Conservation (phyloP, 1,140 invertebrate genomes). For the Adoxophyes honmai region DNA sequence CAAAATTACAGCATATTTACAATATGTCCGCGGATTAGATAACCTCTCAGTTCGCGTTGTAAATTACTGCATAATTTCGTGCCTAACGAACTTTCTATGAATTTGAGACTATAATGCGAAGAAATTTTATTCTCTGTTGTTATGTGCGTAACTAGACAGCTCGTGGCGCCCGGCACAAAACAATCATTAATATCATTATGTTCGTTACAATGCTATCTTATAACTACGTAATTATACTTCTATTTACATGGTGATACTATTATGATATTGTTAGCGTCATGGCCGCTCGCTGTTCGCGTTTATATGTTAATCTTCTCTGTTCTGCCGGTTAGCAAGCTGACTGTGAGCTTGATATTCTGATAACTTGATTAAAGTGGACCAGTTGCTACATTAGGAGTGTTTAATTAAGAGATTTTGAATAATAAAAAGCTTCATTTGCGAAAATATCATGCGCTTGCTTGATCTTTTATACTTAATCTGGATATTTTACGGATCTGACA, state of each 20-base stretch:
- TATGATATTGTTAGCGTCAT: not conserved
- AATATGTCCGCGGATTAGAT: not conserved
- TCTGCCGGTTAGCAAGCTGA: not conserved
- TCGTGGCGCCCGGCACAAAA: not conserved
- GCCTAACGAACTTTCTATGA: not conserved
- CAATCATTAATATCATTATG: not conserved
- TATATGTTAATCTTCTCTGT: not conserved
- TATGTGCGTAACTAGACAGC: not conserved
- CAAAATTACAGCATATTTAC: not conserved
- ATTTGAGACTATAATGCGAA: not conserved
- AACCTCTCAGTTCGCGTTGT: not conserved
- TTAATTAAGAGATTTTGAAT: too few species aligned
- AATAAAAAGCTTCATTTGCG: too few species aligned
- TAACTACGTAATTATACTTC: not conserved
- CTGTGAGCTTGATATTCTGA: not conserved
- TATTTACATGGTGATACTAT: not conserved
- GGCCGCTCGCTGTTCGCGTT: too few species aligned
- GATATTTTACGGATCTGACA: too few species aligned
- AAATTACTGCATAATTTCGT: conserved; percentile 1
- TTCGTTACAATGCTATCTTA: not conserved
- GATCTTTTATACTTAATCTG: too few species aligned
- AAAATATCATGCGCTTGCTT: too few species aligned
- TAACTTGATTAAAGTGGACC: not conserved
- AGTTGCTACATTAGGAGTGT: too few species aligned
- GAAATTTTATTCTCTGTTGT: not conserved